These are phyloP conservation scores for Cryptophagus acutangulus DNA, from an alignment of 2,888 invertebrate species.

Conservation along the genomic window DNA sequence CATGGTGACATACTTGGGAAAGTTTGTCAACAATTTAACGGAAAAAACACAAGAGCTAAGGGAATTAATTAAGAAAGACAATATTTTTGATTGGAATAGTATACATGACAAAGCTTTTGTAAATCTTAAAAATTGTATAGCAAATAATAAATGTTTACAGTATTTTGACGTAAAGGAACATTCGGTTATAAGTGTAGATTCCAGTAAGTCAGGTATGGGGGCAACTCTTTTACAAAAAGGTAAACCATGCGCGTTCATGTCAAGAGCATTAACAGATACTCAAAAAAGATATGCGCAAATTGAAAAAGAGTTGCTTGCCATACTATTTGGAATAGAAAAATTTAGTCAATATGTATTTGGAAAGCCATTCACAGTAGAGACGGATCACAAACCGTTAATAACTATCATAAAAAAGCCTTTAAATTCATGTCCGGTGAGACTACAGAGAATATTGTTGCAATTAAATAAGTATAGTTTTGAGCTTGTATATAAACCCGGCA, in stretches of 20 bases:
- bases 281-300: conserved; percentile 13
- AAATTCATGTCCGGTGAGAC: conserved; percentile 13
- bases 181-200: conserved; percentile 12
- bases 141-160: conserved; percentile 6
- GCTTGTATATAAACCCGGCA: conserved; percentile 17
- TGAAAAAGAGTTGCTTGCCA: conserved; percentile 8
- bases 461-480: conserved; percentile 16
- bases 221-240: conserved; percentile 14
- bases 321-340: conserved; percentile 6
- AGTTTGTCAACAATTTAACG: conserved; percentile 16
- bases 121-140: conserved; percentile 11
- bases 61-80: conserved; percentile 9
- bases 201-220: conserved; percentile 12
- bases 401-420: conserved; percentile 16
- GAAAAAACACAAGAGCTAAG: conserved; percentile 6
- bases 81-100: conserved; percentile 7
- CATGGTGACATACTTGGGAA: conserved; percentile 17
- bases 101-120: conserved; percentile 10
- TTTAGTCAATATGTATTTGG: conserved; percentile 10
- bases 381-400: conserved; percentile 21
- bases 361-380: conserved; percentile 18
- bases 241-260: conserved; percentile 5
- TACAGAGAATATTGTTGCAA: conserved; percentile 16
- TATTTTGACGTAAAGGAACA: conserved; percentile 11
- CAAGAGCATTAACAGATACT: conserved; percentile 10